Percentiles rank a stretch among this genome's conserved stretches.
Evolutionary conservation across 2,113 vertebrate genomes (phyloP).

Genomic region (Hepsetus odoe): DNA sequence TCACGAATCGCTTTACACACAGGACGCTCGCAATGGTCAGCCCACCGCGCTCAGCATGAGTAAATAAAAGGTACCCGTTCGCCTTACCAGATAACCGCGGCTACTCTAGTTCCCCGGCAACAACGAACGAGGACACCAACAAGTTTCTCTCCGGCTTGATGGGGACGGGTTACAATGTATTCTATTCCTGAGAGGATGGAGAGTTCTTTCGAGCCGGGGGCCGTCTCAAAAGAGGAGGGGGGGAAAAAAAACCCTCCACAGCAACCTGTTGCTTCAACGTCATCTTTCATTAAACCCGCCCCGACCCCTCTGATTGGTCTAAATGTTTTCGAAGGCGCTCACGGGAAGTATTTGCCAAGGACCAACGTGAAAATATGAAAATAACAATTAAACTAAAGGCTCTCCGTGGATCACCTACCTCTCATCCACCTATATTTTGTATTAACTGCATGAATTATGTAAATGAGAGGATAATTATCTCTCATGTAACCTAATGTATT

Average conservation of each 20-base stretch:
- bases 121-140: too few species aligned
- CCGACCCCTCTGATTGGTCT: constrained; percentile 61
- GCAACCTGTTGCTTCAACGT: constrained; percentile 78
- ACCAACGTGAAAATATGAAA: constrained; percentile 38
- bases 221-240: constrained; percentile 18
- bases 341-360: constrained; percentile 29
- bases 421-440: too few species aligned
- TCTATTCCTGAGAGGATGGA: constrained; percentile 17
- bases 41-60: constrained; percentile 16
- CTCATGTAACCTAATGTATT: too few species aligned
- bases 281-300: constrained; percentile 59
- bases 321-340: constrained; percentile 42
- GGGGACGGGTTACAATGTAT: not conserved
- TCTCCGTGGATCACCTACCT: too few species aligned
- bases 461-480: too few species aligned
- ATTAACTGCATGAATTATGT: too few species aligned
- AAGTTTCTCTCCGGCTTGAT: not conserved
- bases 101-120: not conserved
- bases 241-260: constrained; percentile 28
- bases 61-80: constrained; percentile 20
- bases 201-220: constrained; percentile 17
- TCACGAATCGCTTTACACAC: too few species aligned
- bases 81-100: constrained; percentile 35
- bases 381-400: not conserved
- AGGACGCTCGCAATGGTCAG: too few species aligned